Evolutionary conservation across 2,888 invertebrate species (phyloP), one percentile per base, ranked within the genome.

Genomic region (Phaonia tiefii): DNA sequence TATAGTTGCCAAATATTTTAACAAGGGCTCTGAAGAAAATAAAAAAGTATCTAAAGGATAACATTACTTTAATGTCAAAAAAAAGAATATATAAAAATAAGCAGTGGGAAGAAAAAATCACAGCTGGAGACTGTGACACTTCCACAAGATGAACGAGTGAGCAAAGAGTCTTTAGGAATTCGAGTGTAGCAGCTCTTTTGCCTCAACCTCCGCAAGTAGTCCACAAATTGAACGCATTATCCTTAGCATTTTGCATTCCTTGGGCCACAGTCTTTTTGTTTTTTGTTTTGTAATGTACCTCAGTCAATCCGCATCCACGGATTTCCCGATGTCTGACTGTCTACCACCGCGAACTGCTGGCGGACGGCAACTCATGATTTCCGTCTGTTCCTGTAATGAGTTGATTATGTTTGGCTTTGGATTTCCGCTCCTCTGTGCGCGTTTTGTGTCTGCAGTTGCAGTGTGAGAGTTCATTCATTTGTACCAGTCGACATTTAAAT

Each of bases 381-480:
- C 79, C 83, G 84, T 80, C 83, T 83, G 83, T 79, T 84, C 75
- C 76, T 84, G 85, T 85, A 85, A 85, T 85, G 85, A 84, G 85
- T 85, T 85, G 85, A 85, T 85, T 85, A 84, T 85, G 84, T 84
- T 85, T 84, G 84, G 84, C 80, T 83, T 84, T 84, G 83, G 74
- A 79, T 83, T 77, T 78, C 76, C 76, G 60, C 75, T 81, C 72
- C 60, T 66, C 54, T n/a, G 13, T 69, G 44, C 26, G 22, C 3
- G 22, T 25, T 20, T 42, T 51, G 58, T 63, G 8, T 25, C 13
- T 22, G 11, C 69, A 13, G 37, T 42, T 5, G 39, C 26, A 67
- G 63, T 54, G 15, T 69, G 39, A n/a, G 11, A 11, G 37, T 31
- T 31, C 65, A 69, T 72, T 51, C 15, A 17, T 67, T 66, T 60